These are phyloP conservation scores for Leptinotarsa tumamoca DNA, from an alignment of 2,888 invertebrate genomes.

Conservation along the genomic window DNA sequence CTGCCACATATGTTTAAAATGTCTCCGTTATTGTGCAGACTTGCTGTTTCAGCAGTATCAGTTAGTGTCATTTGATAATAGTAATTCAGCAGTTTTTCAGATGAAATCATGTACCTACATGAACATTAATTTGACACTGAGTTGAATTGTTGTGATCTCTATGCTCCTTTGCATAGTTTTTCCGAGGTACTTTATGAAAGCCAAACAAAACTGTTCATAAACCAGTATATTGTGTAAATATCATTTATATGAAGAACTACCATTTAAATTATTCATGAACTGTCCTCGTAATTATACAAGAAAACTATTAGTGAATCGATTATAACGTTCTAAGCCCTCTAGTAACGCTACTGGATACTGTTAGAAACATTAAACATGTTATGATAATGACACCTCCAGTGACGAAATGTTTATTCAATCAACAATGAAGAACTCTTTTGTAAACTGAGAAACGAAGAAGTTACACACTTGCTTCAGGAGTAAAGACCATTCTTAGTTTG, in stretches of 20 bases:
- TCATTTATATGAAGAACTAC: background rate
- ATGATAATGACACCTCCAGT: constrained; percentile 19
- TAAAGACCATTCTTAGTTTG: constrained; percentile 13
- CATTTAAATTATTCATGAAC: background rate
- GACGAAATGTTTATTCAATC: constrained; percentile 24
- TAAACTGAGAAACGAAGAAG: constrained; percentile 18
- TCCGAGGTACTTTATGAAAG: background rate
- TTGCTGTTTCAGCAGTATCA: too few species aligned
- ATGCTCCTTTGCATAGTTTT: too few species aligned
- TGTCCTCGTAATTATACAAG: background rate
- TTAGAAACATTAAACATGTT: constrained; percentile 19
- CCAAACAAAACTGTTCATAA: background rate
- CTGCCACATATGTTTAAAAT: too few species aligned
- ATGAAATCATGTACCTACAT: too few species aligned
- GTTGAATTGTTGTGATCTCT: too few species aligned
- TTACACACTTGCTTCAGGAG: constrained; percentile 17
- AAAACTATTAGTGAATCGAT: constrained; percentile 1
- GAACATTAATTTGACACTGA: too few species aligned
- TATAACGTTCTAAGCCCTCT: background rate
- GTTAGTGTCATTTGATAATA: too few species aligned
- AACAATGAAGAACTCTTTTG: constrained; percentile 23
- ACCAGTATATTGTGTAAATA: constrained; percentile 1
- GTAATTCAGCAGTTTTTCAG: too few species aligned
- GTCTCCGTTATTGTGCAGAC: too few species aligned
- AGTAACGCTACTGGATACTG: constrained; percentile 3